These are phyloP conservation scores for Acrocephalus kingi DNA, from an alignment of 2,113 vertebrate genomes.

Conservation along the genomic window DNA sequence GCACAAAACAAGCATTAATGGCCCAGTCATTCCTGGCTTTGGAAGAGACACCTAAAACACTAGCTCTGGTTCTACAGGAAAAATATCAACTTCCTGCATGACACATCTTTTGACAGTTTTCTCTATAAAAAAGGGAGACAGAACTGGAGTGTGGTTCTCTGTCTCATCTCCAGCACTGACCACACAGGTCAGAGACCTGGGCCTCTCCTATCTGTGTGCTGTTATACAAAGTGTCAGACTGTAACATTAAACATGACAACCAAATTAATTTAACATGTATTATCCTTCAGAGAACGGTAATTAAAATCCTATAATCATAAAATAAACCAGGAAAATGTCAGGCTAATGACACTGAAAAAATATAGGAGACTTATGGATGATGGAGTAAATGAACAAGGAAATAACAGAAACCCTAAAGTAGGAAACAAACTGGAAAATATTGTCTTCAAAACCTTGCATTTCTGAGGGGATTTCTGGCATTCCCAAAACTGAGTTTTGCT, in stretches of 20 bases:
- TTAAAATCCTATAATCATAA: not conserved
- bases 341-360: not conserved
- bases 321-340: not conserved
- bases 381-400: not conserved
- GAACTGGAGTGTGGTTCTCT: not conserved
- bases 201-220: not conserved
- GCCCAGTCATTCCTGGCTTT: not conserved
- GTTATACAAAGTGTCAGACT: not conserved
- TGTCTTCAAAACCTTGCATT: not conserved
- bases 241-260: not conserved
- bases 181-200: not conserved
- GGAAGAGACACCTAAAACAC: not conserved
- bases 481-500: not conserved
- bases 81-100: not conserved
- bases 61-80: not conserved
- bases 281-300: not conserved
- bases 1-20: not conserved
- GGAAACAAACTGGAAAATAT: not conserved
- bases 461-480: not conserved
- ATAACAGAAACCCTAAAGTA: not conserved
- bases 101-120: not conserved
- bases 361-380: not conserved
- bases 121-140: not conserved
- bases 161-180: not conserved
- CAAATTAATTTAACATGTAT: not conserved